Percentiles rank a stretch among this genome's conserved stretches.
phyloP scores from a whole-genome alignment of 2,888 invertebrate genomes.

The Caenorhabditis sulstoni region DNA sequence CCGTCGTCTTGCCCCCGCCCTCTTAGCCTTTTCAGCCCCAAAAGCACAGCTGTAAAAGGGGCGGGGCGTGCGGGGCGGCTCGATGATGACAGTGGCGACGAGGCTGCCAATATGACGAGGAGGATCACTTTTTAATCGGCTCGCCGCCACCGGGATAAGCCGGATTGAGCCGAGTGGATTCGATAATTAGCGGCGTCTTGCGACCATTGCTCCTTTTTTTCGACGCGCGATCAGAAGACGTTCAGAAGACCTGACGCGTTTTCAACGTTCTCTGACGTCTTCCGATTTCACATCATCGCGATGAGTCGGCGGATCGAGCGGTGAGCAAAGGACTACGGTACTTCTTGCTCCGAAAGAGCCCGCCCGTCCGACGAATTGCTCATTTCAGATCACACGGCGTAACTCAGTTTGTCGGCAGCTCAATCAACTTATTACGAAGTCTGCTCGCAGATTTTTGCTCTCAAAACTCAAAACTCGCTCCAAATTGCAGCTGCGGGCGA shows the following conservation, averaged over 20 bases:
- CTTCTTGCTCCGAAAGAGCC: no score
- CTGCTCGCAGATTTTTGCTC: constrained; percentile 17
- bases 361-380: not conserved
- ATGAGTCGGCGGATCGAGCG: no score
- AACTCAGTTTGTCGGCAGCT: constrained; percentile 1
- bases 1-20: constrained; percentile 15
- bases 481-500: constrained; percentile 2
- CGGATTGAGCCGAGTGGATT: constrained; percentile 39
- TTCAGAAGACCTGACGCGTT: not conserved
- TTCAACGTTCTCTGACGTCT: not conserved
- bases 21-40: constrained; percentile 15
- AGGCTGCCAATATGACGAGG: constrained; percentile 4
- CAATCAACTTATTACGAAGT: not conserved
- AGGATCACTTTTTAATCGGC: constrained; percentile 20
- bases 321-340: no score
- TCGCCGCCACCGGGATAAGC: constrained; percentile 19
- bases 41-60: constrained; percentile 2
- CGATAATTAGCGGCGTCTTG: constrained; percentile 14
- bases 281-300: no score
- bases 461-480: not conserved
- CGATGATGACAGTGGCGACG: constrained; percentile 14
- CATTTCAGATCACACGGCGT: constrained; percentile 13
- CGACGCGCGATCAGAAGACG: constrained; percentile 7
- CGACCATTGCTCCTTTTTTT: constrained; percentile 30
- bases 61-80: constrained; percentile 1